These are phyloP conservation scores for Apostichopus californicus DNA, from an alignment of 35 echinoderm and acorn worm species.

Conservation along the genomic window DNA sequence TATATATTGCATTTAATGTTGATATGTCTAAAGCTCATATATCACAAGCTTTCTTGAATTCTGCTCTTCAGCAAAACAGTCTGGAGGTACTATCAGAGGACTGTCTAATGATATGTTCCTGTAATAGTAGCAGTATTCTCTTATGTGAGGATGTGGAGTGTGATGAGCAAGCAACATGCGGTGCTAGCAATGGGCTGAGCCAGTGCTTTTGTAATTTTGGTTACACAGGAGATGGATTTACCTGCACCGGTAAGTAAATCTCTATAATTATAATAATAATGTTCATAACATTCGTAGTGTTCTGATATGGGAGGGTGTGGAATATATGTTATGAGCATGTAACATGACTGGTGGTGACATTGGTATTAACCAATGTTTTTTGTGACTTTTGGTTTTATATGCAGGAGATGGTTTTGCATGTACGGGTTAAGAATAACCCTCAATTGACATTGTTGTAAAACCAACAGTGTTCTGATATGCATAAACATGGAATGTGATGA, in stretches of 20 bases:
- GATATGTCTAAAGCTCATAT: not conserved
- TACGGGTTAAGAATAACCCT: conserved; percentile 19
- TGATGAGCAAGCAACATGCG: conserved; percentile 75
- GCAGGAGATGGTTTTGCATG: conserved; percentile 75
- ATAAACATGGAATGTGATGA: conserved; percentile 60
- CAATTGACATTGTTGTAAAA: not conserved
- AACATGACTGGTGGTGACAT: too few species aligned
- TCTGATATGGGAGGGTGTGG: too few species aligned
- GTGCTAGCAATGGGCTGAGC: conserved; percentile 41
- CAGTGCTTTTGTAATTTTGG: conserved; percentile 73
- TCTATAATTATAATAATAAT: too few species aligned
- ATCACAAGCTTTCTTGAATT: too few species aligned
- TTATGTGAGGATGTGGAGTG: conserved; percentile 74
- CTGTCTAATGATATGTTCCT: conserved; percentile 68
- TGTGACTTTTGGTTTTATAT: not conserved
- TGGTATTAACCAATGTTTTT: too few species aligned
- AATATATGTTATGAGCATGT: too few species aligned
- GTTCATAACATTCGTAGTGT: too few species aligned
- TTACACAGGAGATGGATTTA: conserved; percentile 74
- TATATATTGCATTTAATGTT: not conserved
- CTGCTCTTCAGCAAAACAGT: conserved; percentile 19
- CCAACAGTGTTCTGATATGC: conserved; percentile 64
- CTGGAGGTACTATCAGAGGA: conserved; percentile 48
- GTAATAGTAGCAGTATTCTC: conserved; percentile 63
- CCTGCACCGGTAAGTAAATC: conserved; percentile 58